These are phyloP conservation scores for Danio albolineatus DNA, from an alignment of 2,797 vertebrate species.

Conservation along the genomic window DNA sequence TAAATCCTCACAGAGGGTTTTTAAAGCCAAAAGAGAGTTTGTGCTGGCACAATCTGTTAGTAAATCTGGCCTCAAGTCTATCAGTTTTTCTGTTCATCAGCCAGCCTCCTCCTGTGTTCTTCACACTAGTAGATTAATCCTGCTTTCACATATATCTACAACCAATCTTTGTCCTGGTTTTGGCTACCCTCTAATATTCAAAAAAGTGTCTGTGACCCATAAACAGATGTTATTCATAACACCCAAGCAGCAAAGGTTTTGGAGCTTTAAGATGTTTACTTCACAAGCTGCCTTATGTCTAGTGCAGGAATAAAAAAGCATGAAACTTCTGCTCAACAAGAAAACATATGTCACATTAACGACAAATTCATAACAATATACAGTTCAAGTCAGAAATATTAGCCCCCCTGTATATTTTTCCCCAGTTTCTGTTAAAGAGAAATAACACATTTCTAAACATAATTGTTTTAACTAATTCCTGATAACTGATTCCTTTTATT, in stretches of 20 bases:
- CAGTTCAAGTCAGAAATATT: not conserved
- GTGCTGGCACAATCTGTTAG: too few relatives aligned
- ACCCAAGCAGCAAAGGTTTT: conserved; percentile 32
- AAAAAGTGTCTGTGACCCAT: conserved; percentile 24
- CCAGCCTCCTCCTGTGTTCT: not conserved
- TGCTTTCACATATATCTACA: not conserved
- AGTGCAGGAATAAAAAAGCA: not conserved
- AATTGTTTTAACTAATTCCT: too few relatives aligned
- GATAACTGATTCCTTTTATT: too few relatives aligned
- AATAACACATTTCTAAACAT: too few relatives aligned
- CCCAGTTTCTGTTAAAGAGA: too few relatives aligned
- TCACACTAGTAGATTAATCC: not conserved
- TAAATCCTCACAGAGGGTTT: too few relatives aligned
- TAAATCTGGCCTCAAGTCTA: not conserved
- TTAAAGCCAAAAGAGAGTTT: too few relatives aligned
- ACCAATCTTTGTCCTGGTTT: conserved; percentile 10
- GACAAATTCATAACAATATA: not conserved
- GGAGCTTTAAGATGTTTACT: conserved; percentile 8
- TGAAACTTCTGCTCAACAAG: not conserved
- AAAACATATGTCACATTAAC: conserved; percentile 36
- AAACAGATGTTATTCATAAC: conserved; percentile 44
- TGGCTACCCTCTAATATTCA: conserved; percentile 33
- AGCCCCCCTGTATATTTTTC: too few relatives aligned
- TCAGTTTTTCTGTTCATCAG: not conserved
- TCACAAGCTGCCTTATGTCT: conserved; percentile 21